phyloP scores from a whole-genome alignment of 2,113 vertebrate genomes.

The Aix galericulata region DNA sequence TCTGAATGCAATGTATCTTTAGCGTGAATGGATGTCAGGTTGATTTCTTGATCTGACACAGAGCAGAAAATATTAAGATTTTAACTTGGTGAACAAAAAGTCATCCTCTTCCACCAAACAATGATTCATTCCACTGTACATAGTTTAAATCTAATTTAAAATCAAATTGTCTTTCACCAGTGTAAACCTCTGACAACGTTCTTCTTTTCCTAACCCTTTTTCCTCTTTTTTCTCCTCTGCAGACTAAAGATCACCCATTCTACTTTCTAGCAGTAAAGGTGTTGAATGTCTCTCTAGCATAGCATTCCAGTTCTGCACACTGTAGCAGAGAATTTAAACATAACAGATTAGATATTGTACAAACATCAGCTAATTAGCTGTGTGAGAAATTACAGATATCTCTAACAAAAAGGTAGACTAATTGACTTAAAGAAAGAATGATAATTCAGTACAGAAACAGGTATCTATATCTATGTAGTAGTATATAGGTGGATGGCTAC shows the following conservation, averaged over 20 bases:
- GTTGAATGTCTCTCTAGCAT: not conserved
- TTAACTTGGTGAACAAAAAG: not conserved
- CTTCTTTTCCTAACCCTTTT: not conserved
- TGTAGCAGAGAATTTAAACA: not conserved
- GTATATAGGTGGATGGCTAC: not conserved
- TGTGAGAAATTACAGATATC: not conserved
- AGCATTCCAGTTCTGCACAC: not conserved
- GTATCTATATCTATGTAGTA: fast-evolving
- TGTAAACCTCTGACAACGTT: not conserved
- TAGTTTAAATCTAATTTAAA: not conserved
- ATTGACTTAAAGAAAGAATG: not conserved
- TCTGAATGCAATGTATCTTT: not conserved
- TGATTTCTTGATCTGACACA: not conserved
- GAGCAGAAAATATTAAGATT: not conserved
- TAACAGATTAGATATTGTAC: not conserved
- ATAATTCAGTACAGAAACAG: not conserved
- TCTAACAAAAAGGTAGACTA: not conserved
- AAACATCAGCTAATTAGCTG: not conserved
- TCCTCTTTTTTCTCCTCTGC: not conserved
- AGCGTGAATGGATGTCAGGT: not conserved
- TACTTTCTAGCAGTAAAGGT: not conserved
- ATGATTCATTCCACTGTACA: not conserved
- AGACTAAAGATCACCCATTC: not conserved
- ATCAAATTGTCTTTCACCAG: not conserved
- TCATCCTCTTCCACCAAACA: not conserved